Evolutionary conservation across 2,888 invertebrate genomes (phyloP), one percentile per base, ranked within the genome.

Genomic region (Xestia xanthographa): DNA sequence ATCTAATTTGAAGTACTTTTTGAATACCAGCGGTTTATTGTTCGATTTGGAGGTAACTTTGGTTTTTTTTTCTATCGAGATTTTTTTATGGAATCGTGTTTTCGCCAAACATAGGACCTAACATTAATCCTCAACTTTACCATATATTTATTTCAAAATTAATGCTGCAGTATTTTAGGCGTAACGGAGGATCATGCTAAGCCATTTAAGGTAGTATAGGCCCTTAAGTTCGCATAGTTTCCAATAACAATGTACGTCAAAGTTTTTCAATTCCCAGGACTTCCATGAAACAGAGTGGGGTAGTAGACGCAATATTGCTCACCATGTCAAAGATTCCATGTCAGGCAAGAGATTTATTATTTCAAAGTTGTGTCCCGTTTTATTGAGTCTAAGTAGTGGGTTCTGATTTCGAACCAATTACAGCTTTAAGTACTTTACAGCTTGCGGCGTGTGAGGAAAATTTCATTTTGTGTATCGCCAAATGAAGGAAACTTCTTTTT

Each of bases 201-300:
- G n/a, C n/a, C n/a, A n/a, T n/a, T n/a, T n/a, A n/a, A n/a, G n/a
- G n/a, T n/a, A n/a, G n/a, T n/a, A n/a, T n/a, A n/a, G n/a, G n/a
- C 4, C 5, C 26, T 43, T 43, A 69, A 60, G 63, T 50, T 56
- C 62, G 56, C 29, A 41, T 56, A 66, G 20, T 72, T 72, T 63
- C 8, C 34, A 63, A 12, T 56, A 65, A 45, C 68, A 83, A 56
- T 43, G 12, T 43, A 63, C 48, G 45, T 41, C 34, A 66, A 87
- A 86, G 75, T 85, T 86, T 87, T 87, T 80, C 77, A 85, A 86
- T 87, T 82, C 71, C 69, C 65, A 63, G 41, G 58, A 60, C 56
- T 68, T n/a, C 38, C 8, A 58, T 62, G 76, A 41, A 72, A 71
- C 45, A 70, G 63, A 79, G 67, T 72, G 41, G 45, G 22, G 48